Base-by-base conservation (phyloP, 2,888 invertebrate species). In the Drosophila mercatorum region DNA sequence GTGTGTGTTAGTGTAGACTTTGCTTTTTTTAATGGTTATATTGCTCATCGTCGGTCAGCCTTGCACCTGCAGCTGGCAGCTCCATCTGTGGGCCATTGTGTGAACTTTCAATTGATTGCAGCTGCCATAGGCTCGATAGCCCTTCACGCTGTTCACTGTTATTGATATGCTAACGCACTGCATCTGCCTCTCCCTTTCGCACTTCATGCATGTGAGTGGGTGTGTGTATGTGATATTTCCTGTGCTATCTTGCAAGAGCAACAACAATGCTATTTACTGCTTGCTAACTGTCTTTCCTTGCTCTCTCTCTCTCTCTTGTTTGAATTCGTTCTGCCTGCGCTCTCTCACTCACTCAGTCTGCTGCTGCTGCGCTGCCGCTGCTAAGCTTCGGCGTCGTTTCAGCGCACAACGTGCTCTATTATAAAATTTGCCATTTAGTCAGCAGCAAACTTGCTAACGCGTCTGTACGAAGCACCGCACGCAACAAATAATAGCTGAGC, bases 371-470 rank as follows among this genome's bases (percentile, higher is more conserved):
- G 58, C 49, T 44, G 40, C 31, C 58, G 53, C 59, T 65, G 56
- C 41, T 73, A 59, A 68, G 65, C 73, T 73, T 58, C 60, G 72
- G n/a, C 72, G 72, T 67, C 67, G 73, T 61, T 72, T 59, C 60
- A 59, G 70, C 66, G 66, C 70, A 70, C 47, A 62, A 63, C 55
- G 57, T 61, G 62, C 40, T 70, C 64, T 77, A 61, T 69, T 66
- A 75, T 71, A 73, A 71, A 81, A 68, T 77, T 88, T 81, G 81
- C 83, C 82, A 84, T 89, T 90, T 84, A 88, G 90, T 90, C 81
- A 79, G 84, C 88, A 87, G 85, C 81, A 88, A 90, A 89, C 89
- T 86, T 80, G 90, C 90, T 89, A 87, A 88, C 86, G 88, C 86
- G 85, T 81, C 83, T 81, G 87, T 88, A 88, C 88, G 49, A 57